Conservation (phyloP, 2,888 invertebrate genomes). For the Scrobipalpa costella region DNA sequence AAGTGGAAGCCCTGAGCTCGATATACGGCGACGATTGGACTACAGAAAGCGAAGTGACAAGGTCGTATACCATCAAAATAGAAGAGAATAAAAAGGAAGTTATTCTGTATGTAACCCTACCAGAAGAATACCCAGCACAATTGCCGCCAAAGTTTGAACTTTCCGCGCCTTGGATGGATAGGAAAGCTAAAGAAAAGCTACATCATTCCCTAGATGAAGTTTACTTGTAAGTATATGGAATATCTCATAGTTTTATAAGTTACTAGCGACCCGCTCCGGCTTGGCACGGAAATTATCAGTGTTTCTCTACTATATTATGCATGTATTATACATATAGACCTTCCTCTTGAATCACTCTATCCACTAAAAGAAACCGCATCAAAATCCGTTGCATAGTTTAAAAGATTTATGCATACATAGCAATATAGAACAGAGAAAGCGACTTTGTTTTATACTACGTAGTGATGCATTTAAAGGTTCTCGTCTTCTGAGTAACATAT, state of each 20-base stretch:
- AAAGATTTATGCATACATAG: too few species aligned
- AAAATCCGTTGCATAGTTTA: too few species aligned
- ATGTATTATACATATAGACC: too few species aligned
- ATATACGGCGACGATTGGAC: conserved; percentile 87
- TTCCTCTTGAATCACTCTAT: too few species aligned
- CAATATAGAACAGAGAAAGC: too few species aligned
- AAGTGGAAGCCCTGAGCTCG: conserved; percentile 86
- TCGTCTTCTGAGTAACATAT: too few species aligned
- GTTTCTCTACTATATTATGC: too few species aligned
- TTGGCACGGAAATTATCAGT: too few species aligned
- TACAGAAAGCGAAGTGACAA: conserved; percentile 78
- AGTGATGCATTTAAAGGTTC: too few species aligned
- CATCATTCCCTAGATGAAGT: conserved; percentile 81
- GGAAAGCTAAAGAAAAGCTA: conserved; percentile 80
- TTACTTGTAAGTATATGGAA: conserved; percentile 80
- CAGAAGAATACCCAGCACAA: conserved; percentile 83
- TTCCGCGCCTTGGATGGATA: conserved; percentile 86
- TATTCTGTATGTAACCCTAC: conserved; percentile 83
- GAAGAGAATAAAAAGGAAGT: conserved; percentile 74
- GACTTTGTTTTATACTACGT: too few species aligned
- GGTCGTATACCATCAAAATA: conserved; percentile 83
- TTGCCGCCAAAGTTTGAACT: conserved; percentile 86
- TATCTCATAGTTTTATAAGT: neutral
- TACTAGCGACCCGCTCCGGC: too few species aligned
- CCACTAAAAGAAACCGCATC: too few species aligned